Evolutionary conservation across 2,888 invertebrate genomes (phyloP).

Genomic region (Standfussiana lucernea): DNA sequence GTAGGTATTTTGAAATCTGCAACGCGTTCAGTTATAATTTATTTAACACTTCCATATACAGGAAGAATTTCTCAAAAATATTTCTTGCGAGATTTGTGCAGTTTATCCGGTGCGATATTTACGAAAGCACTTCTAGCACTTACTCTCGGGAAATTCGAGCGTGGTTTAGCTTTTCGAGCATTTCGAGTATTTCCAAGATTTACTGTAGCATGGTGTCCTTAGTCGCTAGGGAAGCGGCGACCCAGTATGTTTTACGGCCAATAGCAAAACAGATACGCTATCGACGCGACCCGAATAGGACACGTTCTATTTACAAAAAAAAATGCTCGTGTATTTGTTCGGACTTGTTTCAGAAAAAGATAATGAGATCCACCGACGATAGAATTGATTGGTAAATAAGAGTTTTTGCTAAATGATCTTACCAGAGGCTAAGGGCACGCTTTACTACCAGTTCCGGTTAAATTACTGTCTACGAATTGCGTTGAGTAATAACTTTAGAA

Average conservation of each 20-base stretch:
- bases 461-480: neutral
- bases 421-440: neutral
- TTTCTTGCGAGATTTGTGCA: conserved; percentile 26
- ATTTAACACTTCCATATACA: conserved; percentile 26
- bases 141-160: conserved; percentile 45
- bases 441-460: neutral
- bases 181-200: conserved; percentile 23
- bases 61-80: conserved; percentile 39
- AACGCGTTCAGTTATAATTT: conserved; percentile 25
- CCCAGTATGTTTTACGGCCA: conserved; percentile 69
- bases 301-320: conserved; percentile 57
- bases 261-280: conserved; percentile 71
- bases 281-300: conserved; percentile 69
- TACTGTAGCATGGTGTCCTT: conserved; percentile 57
- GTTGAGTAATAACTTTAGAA: too few relatives aligned
- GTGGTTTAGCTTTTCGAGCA: conserved; percentile 15
- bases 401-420: conserved; percentile 6
- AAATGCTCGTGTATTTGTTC: conserved; percentile 40
- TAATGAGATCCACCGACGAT: conserved; percentile 13
- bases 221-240: conserved; percentile 69
- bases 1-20: conserved; percentile 6
- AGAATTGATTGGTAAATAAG: neutral
- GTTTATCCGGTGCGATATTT: conserved; percentile 33
- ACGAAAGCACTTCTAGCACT: conserved; percentile 32
- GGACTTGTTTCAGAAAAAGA: conserved; percentile 23